A percentile compares a stretch with the other conserved stretches of the same genome.
phyloP scores from a whole-genome alignment of 2,888 invertebrate genomes.

The Orthosia gothica region DNA sequence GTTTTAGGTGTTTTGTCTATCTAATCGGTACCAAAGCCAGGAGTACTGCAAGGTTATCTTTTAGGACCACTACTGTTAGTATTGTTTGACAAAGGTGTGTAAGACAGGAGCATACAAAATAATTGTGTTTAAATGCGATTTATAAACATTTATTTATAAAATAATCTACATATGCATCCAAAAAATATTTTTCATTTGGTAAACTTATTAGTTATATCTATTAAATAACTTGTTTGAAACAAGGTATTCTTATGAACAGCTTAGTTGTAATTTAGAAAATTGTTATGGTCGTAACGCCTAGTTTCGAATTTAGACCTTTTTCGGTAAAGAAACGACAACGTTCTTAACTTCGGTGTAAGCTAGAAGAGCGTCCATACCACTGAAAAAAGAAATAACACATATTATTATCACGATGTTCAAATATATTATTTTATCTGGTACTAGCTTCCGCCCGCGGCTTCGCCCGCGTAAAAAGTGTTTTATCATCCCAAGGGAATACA shows the following conservation, averaged over 20 bases:
- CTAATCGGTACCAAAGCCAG: background rate
- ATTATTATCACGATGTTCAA: background rate
- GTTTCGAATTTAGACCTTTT: constrained; percentile 72
- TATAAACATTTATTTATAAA: background rate
- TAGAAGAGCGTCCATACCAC: constrained; percentile 93
- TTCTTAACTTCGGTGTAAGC: constrained; percentile 95
- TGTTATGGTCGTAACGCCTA: background rate
- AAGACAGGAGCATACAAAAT: background rate
- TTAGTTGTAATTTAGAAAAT: background rate
- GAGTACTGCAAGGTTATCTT: background rate
- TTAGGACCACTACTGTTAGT: background rate
- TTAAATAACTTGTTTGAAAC: background rate
- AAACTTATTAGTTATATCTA: background rate
- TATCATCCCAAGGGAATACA: too few species aligned
- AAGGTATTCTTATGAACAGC: background rate
- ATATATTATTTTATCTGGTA: too few species aligned
- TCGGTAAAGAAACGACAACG: constrained; percentile 89
- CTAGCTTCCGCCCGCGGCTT: too few species aligned
- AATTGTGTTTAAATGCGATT: background rate
- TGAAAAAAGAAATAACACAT: constrained; percentile 76
- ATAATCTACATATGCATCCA: background rate
- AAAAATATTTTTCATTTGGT: background rate
- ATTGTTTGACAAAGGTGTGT: background rate
- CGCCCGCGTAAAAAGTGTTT: too few species aligned
- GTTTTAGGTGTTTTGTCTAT: background rate